Base-by-base conservation (phyloP, 2,888 invertebrate genomes). In the Dione vanillae region DNA sequence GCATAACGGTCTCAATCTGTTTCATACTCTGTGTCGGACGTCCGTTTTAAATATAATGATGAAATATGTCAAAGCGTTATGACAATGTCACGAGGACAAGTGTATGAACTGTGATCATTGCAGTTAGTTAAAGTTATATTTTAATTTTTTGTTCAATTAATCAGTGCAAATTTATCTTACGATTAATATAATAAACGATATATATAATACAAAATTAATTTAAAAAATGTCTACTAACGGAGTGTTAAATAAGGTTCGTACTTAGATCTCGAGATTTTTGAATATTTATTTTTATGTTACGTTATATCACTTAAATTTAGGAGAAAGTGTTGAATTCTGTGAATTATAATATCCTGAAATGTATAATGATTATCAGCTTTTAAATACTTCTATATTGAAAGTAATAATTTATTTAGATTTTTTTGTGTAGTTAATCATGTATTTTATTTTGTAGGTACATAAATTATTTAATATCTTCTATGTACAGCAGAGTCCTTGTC, bases 401-500 rank as follows among this genome's bases (percentile, higher is more conserved):
- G 9, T 14, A 27, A 12, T 14, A n/a, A 52, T 20, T n/a, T n/a
- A n/a, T 9, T 37, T n/a, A 35, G n/a, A 35, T 27, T 9, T 41
- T 19, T 59, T 40, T 41, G 9, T 61, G 20, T 45, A 61, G 27
- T 45, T 45, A 61, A 45, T 61, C 0, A n/a, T 27, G 14, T 72
- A 61, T 40, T 47, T 69, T 41, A 67, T 72, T 72, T 84, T 82
- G n/a, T 82, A 84, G 82, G 76, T 81, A 47, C 77, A 70, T 78
- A 82, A 80, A 72, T 70, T 83, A 77, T 79, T 76, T 73, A 75
- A 74, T 77, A 74, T 80, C 9, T 80, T 84, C 40, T 83, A 72
- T 82, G 75, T 78, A 37, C 82, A 84, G 82, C 75, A 81, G 19
- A 78, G 75, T 59, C 61, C 74, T n/a, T 85, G 80, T 76, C 71